Conservation (phyloP, 2,113 vertebrate species). For the Epinephelus fuscoguttatus region DNA sequence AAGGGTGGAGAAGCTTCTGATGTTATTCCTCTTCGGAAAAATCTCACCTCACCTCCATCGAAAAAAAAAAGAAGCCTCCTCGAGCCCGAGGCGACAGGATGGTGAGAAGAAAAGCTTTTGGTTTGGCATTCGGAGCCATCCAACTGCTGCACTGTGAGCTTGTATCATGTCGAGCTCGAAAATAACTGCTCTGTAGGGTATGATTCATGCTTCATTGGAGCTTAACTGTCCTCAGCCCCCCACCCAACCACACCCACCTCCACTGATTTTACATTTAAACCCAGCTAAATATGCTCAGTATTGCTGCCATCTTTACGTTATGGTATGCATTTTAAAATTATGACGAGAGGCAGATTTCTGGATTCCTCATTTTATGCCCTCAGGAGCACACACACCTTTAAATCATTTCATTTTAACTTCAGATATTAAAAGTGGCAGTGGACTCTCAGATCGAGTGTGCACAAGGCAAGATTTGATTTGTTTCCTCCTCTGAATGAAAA, state of each 20-base stretch:
- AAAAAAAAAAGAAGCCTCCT: conserved; percentile 35
- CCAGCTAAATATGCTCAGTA: not conserved
- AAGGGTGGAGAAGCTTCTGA: conserved; percentile 30
- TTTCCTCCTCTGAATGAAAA: not conserved
- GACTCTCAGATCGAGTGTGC: not conserved
- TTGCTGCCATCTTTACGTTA: conserved; percentile 20
- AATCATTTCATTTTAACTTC: not conserved
- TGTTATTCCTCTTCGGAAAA: conserved; percentile 41
- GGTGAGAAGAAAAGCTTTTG: conserved; percentile 34
- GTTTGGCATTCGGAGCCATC: conserved; percentile 28
- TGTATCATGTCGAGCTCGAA: conserved; percentile 32
- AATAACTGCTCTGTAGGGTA: conserved; percentile 45
- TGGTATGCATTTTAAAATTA: conserved; percentile 12
- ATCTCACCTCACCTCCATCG: conserved; percentile 37
- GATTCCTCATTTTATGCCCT: not conserved
- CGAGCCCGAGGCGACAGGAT: conserved; percentile 15
- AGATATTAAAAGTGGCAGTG: not conserved
- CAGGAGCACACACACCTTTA: not conserved
- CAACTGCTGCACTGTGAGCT: conserved; percentile 1
- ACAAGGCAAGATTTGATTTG: not conserved
- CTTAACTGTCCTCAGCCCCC: not conserved
- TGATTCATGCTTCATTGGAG: conserved; percentile 45
- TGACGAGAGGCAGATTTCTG: conserved; percentile 9
- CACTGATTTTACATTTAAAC: conserved; percentile 45
- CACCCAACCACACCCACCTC: conserved; percentile 14